Conservation (phyloP, 2,113 vertebrate species). For the Dermatemys mawii region DNA sequence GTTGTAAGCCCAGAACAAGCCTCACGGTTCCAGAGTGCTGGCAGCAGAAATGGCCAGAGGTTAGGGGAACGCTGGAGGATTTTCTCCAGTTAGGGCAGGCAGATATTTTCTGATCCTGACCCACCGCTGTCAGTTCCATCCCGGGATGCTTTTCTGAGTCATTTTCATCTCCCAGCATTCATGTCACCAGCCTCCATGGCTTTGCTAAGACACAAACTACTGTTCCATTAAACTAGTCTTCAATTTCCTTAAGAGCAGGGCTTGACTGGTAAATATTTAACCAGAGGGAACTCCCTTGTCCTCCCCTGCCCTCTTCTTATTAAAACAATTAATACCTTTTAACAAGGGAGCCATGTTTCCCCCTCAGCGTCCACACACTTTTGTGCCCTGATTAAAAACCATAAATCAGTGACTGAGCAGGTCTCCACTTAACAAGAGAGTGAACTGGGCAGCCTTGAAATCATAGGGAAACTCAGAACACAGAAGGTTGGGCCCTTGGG, state of each 20-base stretch:
- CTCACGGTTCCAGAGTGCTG: not conserved
- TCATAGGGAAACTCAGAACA: not conserved
- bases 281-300: slow-evolving; percentile 18
- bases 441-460: not conserved
- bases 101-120: not conserved
- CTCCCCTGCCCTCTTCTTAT: slow-evolving; percentile 45
- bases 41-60: not conserved
- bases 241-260: slow-evolving; percentile 37
- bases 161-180: accelerated
- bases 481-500: accelerated
- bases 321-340: slow-evolving; percentile 77
- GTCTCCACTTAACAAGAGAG: not conserved
- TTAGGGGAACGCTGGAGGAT: not conserved
- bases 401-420: slow-evolving; percentile 57
- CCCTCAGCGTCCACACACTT: slow-evolving; percentile 28
- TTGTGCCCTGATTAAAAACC: slow-evolving; percentile 66
- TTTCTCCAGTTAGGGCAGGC: not conserved
- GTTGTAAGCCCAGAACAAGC: not conserved
- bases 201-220: not conserved
- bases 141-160: accelerated
- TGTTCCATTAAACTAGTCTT: not conserved
- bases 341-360: slow-evolving; percentile 56
- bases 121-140: accelerated
- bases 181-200: accelerated
- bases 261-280: slow-evolving; percentile 37